Conservation (phyloP, 2,113 vertebrate species). For the Hippocampus guttulatus region DNA sequence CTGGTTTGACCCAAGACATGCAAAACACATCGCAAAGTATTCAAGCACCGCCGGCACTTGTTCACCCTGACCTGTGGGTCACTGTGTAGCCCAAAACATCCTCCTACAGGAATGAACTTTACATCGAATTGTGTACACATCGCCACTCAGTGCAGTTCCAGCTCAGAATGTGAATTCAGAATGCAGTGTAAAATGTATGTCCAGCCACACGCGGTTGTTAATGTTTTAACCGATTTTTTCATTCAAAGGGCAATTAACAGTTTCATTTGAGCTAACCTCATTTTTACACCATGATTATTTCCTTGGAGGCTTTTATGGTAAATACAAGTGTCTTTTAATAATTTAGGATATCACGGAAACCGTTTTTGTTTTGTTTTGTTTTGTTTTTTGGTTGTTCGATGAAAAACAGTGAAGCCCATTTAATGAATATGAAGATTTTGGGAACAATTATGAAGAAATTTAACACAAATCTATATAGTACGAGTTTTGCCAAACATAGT, state of each 20-base stretch:
- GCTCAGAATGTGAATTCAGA: background rate
- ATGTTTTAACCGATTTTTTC: background rate
- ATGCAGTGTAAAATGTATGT: background rate
- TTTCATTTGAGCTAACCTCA: background rate
- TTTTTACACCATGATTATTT: background rate
- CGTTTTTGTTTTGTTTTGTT: too few species aligned
- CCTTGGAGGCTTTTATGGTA: background rate
- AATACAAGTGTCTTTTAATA: too few species aligned
- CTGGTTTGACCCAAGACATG: background rate
- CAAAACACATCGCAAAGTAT: background rate
- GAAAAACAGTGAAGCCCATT: too few species aligned
- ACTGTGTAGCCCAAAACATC: background rate
- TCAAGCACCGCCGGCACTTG: constrained; percentile 5
- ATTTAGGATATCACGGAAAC: too few species aligned
- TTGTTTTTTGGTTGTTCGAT: too few species aligned
- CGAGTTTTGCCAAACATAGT: too few species aligned
- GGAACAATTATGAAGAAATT: too few species aligned
- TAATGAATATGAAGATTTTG: too few species aligned
- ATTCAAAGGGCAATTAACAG: background rate
- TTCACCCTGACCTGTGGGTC: constrained; percentile 25
- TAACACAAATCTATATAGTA: too few species aligned
- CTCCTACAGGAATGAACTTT: constrained; percentile 12
- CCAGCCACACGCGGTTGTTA: background rate
- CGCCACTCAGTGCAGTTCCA: background rate
- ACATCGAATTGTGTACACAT: background rate